Percentiles rank a stretch among this genome's conserved stretches.
Evolutionary conservation across 1,140 invertebrate species (phyloP).

Genomic region (Diuraphis noxia): DNA sequence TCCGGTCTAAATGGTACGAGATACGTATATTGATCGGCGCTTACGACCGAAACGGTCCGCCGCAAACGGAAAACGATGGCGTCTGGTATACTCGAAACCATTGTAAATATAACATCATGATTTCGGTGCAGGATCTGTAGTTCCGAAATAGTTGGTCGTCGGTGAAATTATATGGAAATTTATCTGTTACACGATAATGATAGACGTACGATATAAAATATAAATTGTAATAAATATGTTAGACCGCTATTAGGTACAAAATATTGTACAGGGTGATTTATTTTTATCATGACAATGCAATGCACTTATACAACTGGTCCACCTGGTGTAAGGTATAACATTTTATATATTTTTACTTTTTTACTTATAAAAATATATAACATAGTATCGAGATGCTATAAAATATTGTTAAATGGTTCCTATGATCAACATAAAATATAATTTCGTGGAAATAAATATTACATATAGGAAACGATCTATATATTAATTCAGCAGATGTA

Average conservation of each 20-base stretch:
- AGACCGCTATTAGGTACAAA: neutral
- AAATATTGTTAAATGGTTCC: neutral
- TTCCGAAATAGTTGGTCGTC: neutral
- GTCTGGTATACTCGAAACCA: neutral
- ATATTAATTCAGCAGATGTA: neutral
- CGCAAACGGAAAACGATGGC: neutral
- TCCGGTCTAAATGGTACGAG: neutral
- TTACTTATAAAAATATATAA: neutral
- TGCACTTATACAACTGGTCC: neutral
- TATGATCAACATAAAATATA: neutral
- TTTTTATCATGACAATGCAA: neutral
- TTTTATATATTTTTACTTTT: neutral
- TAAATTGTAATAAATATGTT: neutral
- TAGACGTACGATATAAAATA: neutral
- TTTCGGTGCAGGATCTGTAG: neutral
- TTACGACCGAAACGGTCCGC: neutral
- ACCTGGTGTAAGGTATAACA: neutral
- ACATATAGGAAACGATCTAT: neutral
- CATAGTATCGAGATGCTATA: neutral
- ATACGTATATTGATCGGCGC: slow-evolving; percentile 19
- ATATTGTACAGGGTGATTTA: neutral
- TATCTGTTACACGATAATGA: neutral
- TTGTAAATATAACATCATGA: neutral
- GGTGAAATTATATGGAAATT: slow-evolving; percentile 9
- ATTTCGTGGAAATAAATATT: neutral